These are phyloP conservation scores for Stegana nigrithorax DNA, from an alignment of 2,888 invertebrate genomes.

Conservation along the genomic window DNA sequence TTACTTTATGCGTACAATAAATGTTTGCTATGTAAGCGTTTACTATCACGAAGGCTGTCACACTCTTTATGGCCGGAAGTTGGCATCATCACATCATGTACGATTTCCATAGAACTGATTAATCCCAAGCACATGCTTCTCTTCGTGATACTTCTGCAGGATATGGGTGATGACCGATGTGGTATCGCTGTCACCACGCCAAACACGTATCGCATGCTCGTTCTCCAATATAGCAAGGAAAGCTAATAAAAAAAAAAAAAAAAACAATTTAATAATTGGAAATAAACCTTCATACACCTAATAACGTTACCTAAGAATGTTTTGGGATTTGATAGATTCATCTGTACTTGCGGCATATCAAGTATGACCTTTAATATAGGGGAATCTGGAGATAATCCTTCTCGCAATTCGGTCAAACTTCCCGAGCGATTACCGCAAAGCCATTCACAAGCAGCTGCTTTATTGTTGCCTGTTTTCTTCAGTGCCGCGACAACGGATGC, in stretches of 20 bases:
- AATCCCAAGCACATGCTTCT: slow-evolving; percentile 73
- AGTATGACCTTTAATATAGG: slow-evolving; percentile 75
- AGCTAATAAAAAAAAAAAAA: slow-evolving; percentile 65
- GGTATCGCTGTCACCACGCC: slow-evolving; percentile 78
- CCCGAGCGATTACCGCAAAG: slow-evolving; percentile 73
- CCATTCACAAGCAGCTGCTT: slow-evolving; percentile 76
- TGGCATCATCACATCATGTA: slow-evolving; percentile 59
- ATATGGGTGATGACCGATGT: slow-evolving; percentile 76
- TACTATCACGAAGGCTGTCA: background rate
- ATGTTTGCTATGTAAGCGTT: slow-evolving; percentile 14
- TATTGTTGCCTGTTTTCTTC: slow-evolving; percentile 74
- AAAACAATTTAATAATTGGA: background rate
- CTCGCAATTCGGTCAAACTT: slow-evolving; percentile 71
- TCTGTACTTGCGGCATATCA: slow-evolving; percentile 74
- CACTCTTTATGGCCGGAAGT: too few species aligned
- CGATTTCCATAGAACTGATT: slow-evolving; percentile 69
- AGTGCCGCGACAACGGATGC: slow-evolving; percentile 73
- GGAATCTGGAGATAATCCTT: slow-evolving; percentile 73
- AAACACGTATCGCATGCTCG: slow-evolving; percentile 73
- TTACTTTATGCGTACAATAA: slow-evolving; percentile 16
- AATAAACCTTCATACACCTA: background rate
- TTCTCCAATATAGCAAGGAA: slow-evolving; percentile 77
- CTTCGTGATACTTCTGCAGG: slow-evolving; percentile 75
- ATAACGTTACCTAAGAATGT: slow-evolving; percentile 72
- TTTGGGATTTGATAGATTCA: slow-evolving; percentile 75